phyloP scores from a whole-genome alignment of 2,888 invertebrate species.

The Andrena marginata region DNA sequence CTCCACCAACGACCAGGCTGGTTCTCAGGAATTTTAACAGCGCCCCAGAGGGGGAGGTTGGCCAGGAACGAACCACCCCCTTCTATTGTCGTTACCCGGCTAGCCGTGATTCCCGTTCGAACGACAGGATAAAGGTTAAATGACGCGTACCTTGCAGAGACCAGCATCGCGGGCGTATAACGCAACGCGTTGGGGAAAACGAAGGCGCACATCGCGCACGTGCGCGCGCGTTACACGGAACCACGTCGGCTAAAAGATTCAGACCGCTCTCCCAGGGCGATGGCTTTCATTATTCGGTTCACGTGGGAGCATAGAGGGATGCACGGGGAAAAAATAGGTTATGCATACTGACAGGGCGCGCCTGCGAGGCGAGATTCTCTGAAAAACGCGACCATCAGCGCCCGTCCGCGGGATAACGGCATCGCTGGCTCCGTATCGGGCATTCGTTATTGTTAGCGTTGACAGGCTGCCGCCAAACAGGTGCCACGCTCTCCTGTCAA shows the following conservation, averaged over 20 bases:
- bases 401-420: constrained; percentile 11
- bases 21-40: constrained; percentile 6
- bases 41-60: background rate
- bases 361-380: constrained; percentile 11
- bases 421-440: constrained; percentile 16
- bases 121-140: constrained; percentile 35
- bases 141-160: background rate
- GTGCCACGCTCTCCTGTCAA: background rate
- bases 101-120: constrained; percentile 8
- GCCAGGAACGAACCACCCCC: background rate
- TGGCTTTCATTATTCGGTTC: constrained; percentile 51
- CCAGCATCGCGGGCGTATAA: background rate
- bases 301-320: constrained; percentile 26
- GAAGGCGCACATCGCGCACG: constrained; percentile 10
- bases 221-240: constrained; percentile 28
- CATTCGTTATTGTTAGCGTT: constrained; percentile 45
- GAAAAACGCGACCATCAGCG: constrained; percentile 16
- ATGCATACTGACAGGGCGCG: constrained; percentile 33
- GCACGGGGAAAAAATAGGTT: constrained; percentile 36
- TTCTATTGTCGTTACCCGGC: background rate
- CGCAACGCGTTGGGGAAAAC: constrained; percentile 21
- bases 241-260: constrained; percentile 30
- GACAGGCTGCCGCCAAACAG: constrained; percentile 10
- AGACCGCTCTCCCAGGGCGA: constrained; percentile 15
- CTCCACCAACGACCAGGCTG: background rate